Evolutionary conservation across 2,888 invertebrate species (phyloP).

Genomic region (Heliconius ismenius): DNA sequence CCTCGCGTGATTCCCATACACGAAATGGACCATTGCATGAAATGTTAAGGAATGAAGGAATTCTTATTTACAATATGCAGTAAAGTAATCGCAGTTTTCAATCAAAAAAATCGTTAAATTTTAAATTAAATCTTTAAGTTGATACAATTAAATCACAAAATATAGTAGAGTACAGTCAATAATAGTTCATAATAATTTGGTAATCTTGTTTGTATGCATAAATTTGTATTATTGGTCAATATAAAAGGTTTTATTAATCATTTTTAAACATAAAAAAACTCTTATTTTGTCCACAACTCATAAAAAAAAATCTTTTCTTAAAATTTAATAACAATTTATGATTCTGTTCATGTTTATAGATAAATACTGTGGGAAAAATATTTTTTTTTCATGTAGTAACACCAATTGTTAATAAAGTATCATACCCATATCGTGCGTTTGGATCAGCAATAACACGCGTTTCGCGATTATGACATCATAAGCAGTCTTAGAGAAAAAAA

Average conservation of each 20-base stretch:
- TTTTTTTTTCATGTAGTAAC: slow-evolving; percentile 2
- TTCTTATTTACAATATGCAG: slow-evolving; percentile 32
- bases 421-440: slow-evolving; percentile 59
- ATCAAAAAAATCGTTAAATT: not conserved
- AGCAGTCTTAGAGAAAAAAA: not conserved
- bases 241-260: not conserved
- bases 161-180: not conserved
- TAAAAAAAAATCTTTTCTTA: not conserved
- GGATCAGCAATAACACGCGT: slow-evolving; percentile 51
- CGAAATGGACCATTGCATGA: slow-evolving; percentile 59
- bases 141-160: not conserved
- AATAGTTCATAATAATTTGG: not conserved
- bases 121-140: not conserved
- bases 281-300: not conserved
- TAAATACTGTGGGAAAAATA: not conserved
- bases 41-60: slow-evolving; percentile 51
- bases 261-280: not conserved
- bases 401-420: slow-evolving; percentile 47
- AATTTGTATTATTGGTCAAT: not conserved
- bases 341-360: not conserved
- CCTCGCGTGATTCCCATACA: slow-evolving; percentile 38
- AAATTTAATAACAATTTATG: not conserved
- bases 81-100: not conserved
- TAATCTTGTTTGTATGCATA: not conserved
- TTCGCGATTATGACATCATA: slow-evolving; percentile 44